A percentile compares a stretch with the other conserved stretches of the same genome.
Conservation (phyloP, 1,140 invertebrate genomes). For the Panonychus citri region DNA sequence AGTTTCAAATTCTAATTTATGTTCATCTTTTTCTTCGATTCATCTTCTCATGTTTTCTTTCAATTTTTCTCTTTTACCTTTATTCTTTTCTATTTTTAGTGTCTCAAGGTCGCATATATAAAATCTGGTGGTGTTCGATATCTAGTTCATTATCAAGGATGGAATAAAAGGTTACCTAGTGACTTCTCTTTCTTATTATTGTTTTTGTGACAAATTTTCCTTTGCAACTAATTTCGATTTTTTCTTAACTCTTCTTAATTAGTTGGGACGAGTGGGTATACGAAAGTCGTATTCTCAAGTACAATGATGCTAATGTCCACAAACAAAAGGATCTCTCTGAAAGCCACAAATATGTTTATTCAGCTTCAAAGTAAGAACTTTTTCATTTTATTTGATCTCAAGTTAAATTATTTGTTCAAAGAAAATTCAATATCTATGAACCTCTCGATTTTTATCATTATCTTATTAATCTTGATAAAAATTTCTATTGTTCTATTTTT, state of each 20-base stretch:
- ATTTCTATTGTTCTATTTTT: background rate
- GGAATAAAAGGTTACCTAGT: slow-evolving; percentile 86
- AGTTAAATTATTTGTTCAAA: background rate
- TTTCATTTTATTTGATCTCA: background rate
- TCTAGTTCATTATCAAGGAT: slow-evolving; percentile 87
- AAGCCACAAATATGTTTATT: slow-evolving; percentile 27
- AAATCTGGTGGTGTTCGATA: slow-evolving; percentile 71
- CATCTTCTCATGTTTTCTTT: too few relatives aligned
- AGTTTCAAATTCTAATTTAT: too few relatives aligned
- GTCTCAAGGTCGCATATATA: slow-evolving; percentile 46
- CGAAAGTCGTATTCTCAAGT: slow-evolving; percentile 71
- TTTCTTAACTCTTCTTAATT: slow-evolving; percentile 24
- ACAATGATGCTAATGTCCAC: slow-evolving; percentile 68
- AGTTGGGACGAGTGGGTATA: slow-evolving; percentile 98
- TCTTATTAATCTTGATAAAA: background rate
- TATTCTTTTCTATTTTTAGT: too few relatives aligned
- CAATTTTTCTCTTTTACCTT: too few relatives aligned
- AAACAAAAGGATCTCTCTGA: slow-evolving; percentile 71
- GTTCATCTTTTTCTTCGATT: too few relatives aligned
- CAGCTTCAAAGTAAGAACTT: background rate
- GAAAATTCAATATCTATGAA: too few relatives aligned
- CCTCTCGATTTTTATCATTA: too few relatives aligned
- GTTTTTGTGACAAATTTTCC: background rate
- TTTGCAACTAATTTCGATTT: background rate
- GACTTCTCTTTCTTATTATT: background rate